Evolutionary conservation across 2,113 vertebrate species (phyloP).

Genomic region (Collichthys lucidus): DNA sequence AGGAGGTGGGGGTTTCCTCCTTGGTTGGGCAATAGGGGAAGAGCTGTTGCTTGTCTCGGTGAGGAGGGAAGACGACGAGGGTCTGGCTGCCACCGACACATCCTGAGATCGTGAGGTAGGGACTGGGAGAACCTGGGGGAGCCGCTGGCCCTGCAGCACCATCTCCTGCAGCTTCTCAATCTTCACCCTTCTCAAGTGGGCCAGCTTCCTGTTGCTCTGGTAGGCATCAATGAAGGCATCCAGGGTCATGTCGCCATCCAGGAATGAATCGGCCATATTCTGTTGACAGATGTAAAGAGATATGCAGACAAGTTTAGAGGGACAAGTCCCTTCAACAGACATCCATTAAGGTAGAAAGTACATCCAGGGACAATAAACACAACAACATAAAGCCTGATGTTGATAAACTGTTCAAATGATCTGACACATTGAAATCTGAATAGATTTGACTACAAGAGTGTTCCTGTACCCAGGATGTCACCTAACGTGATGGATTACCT

Average conservation of each 20-base stretch:
- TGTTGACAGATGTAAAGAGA: constrained; percentile 67
- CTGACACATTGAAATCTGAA: no score
- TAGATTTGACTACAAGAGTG: no score
- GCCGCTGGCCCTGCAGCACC: constrained; percentile 90
- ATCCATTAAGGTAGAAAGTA: not conserved
- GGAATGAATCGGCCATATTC: constrained; percentile 97
- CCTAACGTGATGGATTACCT: no score
- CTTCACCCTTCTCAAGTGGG: constrained; percentile 93
- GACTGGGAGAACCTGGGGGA: constrained; percentile 69
- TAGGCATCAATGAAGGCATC: constrained; percentile 94
- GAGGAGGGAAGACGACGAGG: constrained; percentile 41
- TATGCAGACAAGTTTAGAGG: not conserved
- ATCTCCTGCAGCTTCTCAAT: constrained; percentile 98
- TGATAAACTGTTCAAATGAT: not conserved
- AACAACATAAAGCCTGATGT: not conserved
- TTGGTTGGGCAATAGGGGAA: constrained; percentile 83
- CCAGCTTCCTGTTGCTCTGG: constrained; percentile 92
- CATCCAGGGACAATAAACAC: not conserved
- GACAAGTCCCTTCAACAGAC: no score
- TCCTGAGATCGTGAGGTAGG: constrained; percentile 74
- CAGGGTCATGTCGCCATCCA: constrained; percentile 90
- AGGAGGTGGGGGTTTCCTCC: constrained; percentile 88
- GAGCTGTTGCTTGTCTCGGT: constrained; percentile 69
- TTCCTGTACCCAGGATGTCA: no score
- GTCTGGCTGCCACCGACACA: constrained; percentile 53